Percentiles rank a stretch among this genome's conserved stretches.
Evolutionary conservation across 2,113 vertebrate species (phyloP).

Genomic region (Charina bottae): DNA sequence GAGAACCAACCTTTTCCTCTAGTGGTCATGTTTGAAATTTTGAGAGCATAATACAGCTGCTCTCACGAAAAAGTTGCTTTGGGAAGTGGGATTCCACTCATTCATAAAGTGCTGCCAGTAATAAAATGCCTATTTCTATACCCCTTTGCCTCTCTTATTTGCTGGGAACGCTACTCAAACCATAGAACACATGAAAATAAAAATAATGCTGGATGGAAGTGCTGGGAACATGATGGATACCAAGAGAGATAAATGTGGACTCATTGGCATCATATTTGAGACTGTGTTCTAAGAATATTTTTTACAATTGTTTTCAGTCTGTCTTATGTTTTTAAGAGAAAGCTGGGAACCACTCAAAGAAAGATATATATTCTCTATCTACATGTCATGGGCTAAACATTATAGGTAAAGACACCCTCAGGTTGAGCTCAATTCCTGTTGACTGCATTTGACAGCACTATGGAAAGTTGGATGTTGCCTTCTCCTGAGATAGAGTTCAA

Average conservation of each 20-base stretch:
- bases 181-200: background rate
- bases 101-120: background rate
- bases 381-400: background rate
- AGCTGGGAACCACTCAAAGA: background rate
- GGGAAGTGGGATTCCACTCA: background rate
- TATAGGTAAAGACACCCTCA: background rate
- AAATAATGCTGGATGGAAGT: background rate
- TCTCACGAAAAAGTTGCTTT: background rate
- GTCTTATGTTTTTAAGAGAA: background rate
- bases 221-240: background rate
- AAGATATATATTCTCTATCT: background rate
- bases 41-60: background rate
- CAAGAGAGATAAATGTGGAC: background rate
- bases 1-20: background rate
- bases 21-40: background rate
- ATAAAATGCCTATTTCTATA: background rate
- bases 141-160: background rate
- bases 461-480: background rate
- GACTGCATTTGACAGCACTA: background rate
- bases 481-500: background rate
- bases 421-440: background rate
- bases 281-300: background rate
- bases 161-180: background rate
- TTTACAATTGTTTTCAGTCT: background rate
- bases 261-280: background rate